These are phyloP conservation scores for Isaurus tuberculatus DNA, from an alignment of 92 coral and sea anemone species.

Conservation along the genomic window DNA sequence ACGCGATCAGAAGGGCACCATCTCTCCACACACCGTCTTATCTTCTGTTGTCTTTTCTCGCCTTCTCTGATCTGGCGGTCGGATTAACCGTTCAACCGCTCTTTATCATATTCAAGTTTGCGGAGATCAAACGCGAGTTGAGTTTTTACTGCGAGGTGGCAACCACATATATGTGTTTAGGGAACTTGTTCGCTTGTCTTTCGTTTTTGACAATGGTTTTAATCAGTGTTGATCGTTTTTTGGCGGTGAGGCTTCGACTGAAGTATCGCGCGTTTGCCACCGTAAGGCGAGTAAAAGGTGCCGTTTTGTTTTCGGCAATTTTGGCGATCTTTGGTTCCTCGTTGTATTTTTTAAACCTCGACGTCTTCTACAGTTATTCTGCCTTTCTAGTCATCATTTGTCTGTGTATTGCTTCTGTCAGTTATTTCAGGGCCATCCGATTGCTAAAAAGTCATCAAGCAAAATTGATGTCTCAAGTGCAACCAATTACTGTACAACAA, in stretches of 20 bases:
- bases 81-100: conserved; percentile 43
- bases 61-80: conserved; percentile 36
- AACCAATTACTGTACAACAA: conserved; percentile 22
- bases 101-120: conserved; percentile 23
- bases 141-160: conserved; percentile 35
- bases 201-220: conserved; percentile 41
- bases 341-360: conserved; percentile 29
- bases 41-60: conserved; percentile 16
- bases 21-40: conserved; percentile 47
- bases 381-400: neutral
- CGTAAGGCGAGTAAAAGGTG: conserved; percentile 16
- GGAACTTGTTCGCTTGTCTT: conserved; percentile 38
- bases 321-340: conserved; percentile 7
- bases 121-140: conserved; percentile 21
- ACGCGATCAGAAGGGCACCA: conserved; percentile 22
- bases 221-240: conserved; percentile 41
- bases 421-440: conserved; percentile 37
- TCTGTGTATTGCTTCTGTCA: conserved; percentile 3
- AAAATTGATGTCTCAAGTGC: conserved; percentile 19
- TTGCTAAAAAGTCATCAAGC: conserved; percentile 30
- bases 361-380: conserved; percentile 21
- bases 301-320: neutral
- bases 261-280: conserved; percentile 39
- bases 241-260: conserved; percentile 41
- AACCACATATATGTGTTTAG: conserved; percentile 37